These are phyloP conservation scores for Minunthozetes semirufus DNA, from an alignment of 2,888 invertebrate genomes.

Conservation along the genomic window DNA sequence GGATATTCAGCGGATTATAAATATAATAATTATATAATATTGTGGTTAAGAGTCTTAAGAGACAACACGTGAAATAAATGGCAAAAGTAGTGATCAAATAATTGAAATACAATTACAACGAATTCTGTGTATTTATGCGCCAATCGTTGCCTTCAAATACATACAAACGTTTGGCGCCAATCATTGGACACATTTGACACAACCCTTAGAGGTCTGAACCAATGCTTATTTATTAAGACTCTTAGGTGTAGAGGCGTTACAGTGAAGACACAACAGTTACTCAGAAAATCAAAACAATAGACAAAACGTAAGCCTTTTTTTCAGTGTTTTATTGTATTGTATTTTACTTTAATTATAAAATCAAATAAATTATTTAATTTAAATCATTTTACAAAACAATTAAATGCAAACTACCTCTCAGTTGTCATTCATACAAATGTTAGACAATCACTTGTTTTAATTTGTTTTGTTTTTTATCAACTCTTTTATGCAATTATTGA, in stretches of 20 bases:
- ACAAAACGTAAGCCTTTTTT: background rate
- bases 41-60: too few relatives aligned
- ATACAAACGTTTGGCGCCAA: slow-evolving; percentile 13
- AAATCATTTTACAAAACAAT: too few relatives aligned
- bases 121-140: background rate
- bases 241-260: background rate
- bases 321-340: background rate
- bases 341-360: too few relatives aligned
- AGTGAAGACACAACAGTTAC: background rate
- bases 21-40: too few relatives aligned
- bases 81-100: background rate
- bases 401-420: too few relatives aligned
- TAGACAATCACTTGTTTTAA: too few relatives aligned
- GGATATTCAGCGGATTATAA: too few relatives aligned
- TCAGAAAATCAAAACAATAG: background rate
- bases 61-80: background rate
- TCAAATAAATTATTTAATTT: too few relatives aligned
- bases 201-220: background rate
- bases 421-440: too few relatives aligned
- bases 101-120: background rate
- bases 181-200: background rate
- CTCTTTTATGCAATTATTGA: too few relatives aligned
- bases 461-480: too few relatives aligned
- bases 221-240: background rate
- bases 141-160: slow-evolving; percentile 5